Base-by-base conservation (phyloP, 1,140 invertebrate genomes). In the Goniozus legneri region DNA sequence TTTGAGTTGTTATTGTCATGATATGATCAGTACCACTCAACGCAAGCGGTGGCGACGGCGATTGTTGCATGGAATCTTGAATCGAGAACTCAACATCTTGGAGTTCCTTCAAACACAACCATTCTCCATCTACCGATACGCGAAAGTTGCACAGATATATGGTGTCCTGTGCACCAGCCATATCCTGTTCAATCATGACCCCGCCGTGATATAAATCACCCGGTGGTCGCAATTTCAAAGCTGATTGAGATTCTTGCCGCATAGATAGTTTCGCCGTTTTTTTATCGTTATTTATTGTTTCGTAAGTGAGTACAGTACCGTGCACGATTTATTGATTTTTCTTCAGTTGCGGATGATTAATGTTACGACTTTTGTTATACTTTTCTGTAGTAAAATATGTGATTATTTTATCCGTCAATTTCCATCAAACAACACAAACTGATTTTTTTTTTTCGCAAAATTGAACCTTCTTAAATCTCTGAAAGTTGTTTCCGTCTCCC, bases 71-170 rank as follows among this genome's bases (percentile, higher is more conserved):
- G 0, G 83, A 84, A 50, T 85, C 82, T 33, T 84, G 83, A 78
- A 88, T 83, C 13, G 76, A 74, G 49, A 85, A 84, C 67, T 94
- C 91, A 55, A 94, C 88, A 72, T 94, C 91, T 50, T 93, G 88
- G 32, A 97, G 78, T 73, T 97, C 93, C 67, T 93, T 91, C 18
- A 97, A 75, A 71, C 94, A 97, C n/a, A 97, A 79, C 94, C 94
- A 97, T 71, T 97, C 94, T 21, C 94, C 94, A 65, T 97, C 93
- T 8, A 97, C 94, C 16, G 92, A 95, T 0, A 97, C 94, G 20
- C 94, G 86, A 73, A 97, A 97, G 73, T 97, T 97, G 77, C 94
- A 97, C 67, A 97, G 73, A 75, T 97, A 97, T 68, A 97, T 95
- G 12, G 93, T 97, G 73, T 97, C 93, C 75, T 95, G 91, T 22